Conservation (phyloP, 2,113 vertebrate genomes). For the Kobus ellipsiprymnus region DNA sequence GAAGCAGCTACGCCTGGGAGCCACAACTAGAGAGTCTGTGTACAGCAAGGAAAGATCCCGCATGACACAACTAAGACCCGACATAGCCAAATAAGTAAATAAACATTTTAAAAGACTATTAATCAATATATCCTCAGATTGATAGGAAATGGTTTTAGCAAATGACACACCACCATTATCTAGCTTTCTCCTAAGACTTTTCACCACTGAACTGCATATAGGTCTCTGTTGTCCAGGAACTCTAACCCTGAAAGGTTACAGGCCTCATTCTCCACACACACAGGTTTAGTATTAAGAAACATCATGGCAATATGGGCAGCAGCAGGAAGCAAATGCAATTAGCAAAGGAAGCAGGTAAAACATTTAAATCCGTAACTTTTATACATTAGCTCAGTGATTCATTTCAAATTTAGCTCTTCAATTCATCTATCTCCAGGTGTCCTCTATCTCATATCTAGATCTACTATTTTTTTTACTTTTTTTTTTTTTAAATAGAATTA, state of each 20-base stretch:
- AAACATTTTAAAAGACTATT: neutral
- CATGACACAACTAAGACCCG: neutral
- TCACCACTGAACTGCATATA: neutral
- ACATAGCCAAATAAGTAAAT: neutral
- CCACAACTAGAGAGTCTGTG: neutral
- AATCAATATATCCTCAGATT: neutral
- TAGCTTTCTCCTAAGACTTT: neutral
- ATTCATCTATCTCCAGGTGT: constrained; percentile 70
- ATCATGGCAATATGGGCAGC: constrained; percentile 31
- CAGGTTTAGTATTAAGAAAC: constrained; percentile 48
- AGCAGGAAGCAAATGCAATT: constrained; percentile 67
- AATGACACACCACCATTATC: neutral
- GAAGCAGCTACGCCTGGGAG: accelerated
- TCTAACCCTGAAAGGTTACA: constrained; percentile 1
- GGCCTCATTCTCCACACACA: neutral
- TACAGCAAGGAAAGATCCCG: neutral
- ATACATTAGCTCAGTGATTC: constrained; percentile 55
- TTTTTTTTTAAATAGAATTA: constrained; percentile 45
- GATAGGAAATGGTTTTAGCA: neutral
- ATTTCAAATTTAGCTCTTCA: constrained; percentile 60
- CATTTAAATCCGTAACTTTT: constrained; percentile 37
- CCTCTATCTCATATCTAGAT: constrained; percentile 36
- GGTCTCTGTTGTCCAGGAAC: neutral
- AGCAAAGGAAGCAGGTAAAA: constrained; percentile 40
- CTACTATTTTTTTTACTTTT: no score